Evolutionary conservation across 2,888 invertebrate genomes (phyloP), one percentile per base, ranked within the genome.

Genomic region (Harpagoxenus sublaevis): DNA sequence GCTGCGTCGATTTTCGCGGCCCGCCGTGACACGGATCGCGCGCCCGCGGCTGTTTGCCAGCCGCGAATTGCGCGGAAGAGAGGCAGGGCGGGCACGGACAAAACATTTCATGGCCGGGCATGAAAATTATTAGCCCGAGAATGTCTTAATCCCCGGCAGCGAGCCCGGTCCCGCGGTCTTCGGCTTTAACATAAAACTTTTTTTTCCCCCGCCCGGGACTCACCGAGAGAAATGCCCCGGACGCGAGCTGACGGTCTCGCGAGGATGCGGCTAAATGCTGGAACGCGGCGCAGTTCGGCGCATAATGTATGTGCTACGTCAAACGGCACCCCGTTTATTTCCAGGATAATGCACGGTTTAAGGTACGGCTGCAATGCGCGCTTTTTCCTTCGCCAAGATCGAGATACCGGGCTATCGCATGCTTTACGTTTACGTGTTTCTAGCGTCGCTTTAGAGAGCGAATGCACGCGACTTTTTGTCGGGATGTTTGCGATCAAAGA

Each of bases 81-180:
- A 75, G 84, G 42, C 51, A 10, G 35, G 39, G 12, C 57, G 68
- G 1, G 53, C 35, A 28, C 73, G 94, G 93, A 93, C 94, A 93
- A 94, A 92, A 94, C 89, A 91, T 94, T 91, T 90, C 86, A 91
- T 63, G 88, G 86, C 89, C 79, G 88, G 84, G 90, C 85, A 91
- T 92, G 93, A 92, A 94, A 94, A 94, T 94, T 94, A 94, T 94
- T 93, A 94, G 93, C 90, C 89, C 91, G 93, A 88, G 93, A 94
- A 94, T 94, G 94, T 94, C 94, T 94, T 94, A 94, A 94, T 94
- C 91, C 92, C 88, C 89, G 90, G 89, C 88, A 87, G 83, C 84
- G 84, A 84, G 86, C 86, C 77, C 85, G 85, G 87, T 86, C 91
- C 90, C 89, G 90, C 91, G 87, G 89, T 92, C 90, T 91, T 89